These are phyloP conservation scores for Solen grandis DNA, from an alignment of 1,140 invertebrate species.

Conservation along the genomic window DNA sequence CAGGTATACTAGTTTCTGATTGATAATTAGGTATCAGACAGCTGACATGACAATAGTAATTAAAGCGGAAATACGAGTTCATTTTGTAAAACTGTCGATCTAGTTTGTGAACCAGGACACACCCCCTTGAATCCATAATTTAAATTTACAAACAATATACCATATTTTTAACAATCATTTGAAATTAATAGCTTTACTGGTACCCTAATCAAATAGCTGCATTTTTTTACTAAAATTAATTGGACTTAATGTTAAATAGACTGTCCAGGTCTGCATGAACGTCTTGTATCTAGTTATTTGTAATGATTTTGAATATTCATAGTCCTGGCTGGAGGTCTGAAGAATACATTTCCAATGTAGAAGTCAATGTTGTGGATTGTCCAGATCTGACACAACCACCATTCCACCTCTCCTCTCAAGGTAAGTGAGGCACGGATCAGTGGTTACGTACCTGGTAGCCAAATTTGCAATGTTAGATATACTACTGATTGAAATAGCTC, in stretches of 20 bases:
- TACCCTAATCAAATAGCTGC: too few species aligned
- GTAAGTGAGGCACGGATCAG: too few species aligned
- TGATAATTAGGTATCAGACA: too few species aligned
- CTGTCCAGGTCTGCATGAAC: too few species aligned
- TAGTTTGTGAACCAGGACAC: not conserved
- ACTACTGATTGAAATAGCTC: not conserved
- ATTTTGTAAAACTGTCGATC: not conserved
- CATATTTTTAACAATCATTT: not conserved
- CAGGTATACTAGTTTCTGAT: too few species aligned
- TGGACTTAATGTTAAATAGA: too few species aligned
- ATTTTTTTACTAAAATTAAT: too few species aligned
- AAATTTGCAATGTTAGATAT: too few species aligned
- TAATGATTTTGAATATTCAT: too few species aligned
- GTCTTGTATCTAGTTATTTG: too few species aligned
- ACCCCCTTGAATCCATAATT: not conserved
- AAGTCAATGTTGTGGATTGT: constrained; percentile 89
- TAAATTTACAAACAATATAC: not conserved
- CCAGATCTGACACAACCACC: constrained; percentile 90
- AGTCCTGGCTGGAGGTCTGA: constrained; percentile 88
- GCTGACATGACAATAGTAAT: too few species aligned
- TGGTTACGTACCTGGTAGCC: too few species aligned
- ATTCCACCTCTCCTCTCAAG: constrained; percentile 88
- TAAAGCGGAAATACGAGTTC: not conserved
- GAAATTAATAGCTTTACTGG: not conserved
- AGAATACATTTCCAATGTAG: constrained; percentile 87